These are phyloP conservation scores for Tanypteryx hageni DNA, from an alignment of 2,888 invertebrate genomes.

Conservation along the genomic window DNA sequence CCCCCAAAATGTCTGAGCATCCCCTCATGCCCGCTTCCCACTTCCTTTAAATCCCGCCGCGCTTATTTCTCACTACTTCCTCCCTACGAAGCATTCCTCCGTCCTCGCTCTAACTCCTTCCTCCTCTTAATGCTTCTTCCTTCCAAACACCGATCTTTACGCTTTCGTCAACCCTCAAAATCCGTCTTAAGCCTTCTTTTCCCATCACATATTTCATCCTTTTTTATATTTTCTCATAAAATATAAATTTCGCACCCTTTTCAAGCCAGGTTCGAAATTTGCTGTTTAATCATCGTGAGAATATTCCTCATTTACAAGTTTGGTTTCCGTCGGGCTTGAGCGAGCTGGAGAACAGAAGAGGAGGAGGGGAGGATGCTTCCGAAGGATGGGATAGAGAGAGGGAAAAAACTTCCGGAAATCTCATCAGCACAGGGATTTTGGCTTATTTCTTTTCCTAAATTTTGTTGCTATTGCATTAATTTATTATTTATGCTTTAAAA, in stretches of 20 bases:
- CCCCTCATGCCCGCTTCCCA: neutral
- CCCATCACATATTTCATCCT: conserved; percentile 23
- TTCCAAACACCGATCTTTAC: neutral
- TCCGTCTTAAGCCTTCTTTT: neutral
- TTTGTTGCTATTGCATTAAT: neutral
- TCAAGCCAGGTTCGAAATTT: conserved; percentile 41
- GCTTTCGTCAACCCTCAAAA: neutral
- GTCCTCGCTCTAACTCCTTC: neutral
- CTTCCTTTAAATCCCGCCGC: neutral
- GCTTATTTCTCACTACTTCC: neutral
- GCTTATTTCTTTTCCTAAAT: neutral
- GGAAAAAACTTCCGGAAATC: conserved; percentile 18
- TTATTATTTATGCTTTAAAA: neutral
- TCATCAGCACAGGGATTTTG: conserved; percentile 36
- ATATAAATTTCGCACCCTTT: conserved; percentile 52
- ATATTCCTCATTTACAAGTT: conserved; percentile 62
- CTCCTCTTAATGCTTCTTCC: conserved; percentile 1
- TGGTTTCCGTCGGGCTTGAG: conserved; percentile 38
- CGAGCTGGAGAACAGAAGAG: neutral
- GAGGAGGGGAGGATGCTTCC: neutral
- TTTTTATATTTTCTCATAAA: conserved; percentile 51
- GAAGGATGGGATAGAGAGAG: neutral
- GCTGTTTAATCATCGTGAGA: conserved; percentile 62
- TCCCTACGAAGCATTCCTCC: neutral
- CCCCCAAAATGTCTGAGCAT: conserved; percentile 33